These are phyloP conservation scores for Cryptops parisi DNA, from an alignment of 2,888 invertebrate species.

Conservation along the genomic window DNA sequence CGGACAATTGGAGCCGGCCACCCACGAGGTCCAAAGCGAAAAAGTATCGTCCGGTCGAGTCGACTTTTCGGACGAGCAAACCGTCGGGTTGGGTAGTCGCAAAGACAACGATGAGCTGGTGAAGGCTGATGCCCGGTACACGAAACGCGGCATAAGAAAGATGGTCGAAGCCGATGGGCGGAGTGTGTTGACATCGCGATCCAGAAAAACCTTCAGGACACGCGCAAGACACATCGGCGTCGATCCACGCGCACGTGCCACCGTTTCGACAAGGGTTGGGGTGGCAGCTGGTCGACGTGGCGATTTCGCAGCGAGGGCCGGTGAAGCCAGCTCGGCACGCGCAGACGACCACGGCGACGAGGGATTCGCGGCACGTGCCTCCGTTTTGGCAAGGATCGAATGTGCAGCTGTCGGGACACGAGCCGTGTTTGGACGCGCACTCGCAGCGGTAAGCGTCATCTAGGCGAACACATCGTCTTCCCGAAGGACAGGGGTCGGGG, in stretches of 20 bases:
- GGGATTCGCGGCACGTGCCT: conserved; percentile 76
- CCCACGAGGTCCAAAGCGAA: too few species aligned
- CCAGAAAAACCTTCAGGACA: conserved; percentile 78
- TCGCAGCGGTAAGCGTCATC: conserved; percentile 70
- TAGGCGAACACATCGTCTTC: conserved; percentile 68
- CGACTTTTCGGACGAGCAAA: too few species aligned
- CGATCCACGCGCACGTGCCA: conserved; percentile 65
- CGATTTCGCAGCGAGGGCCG: conserved; percentile 76
- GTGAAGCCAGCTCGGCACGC: conserved; percentile 79
- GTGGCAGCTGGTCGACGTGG: conserved; percentile 68
- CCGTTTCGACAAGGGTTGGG: conserved; percentile 87
- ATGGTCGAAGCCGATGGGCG: conserved; percentile 76
- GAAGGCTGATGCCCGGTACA: too few species aligned
- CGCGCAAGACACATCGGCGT: conserved; percentile 61
- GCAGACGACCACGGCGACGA: conserved; percentile 71
- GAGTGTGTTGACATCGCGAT: conserved; percentile 65
- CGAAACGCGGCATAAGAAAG: conserved; percentile 78
- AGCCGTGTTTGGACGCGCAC: conserved; percentile 65
- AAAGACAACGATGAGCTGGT: too few species aligned
- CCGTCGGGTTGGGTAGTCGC: too few species aligned
- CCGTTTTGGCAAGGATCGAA: conserved; percentile 79
- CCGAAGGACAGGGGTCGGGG: conserved; percentile 72
- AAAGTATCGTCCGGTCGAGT: too few species aligned
- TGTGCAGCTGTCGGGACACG: conserved; percentile 71
- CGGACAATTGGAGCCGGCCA: too few species aligned